Evolutionary conservation across 2,888 invertebrate genomes (phyloP).

Genomic region (Cinara cedri): DNA sequence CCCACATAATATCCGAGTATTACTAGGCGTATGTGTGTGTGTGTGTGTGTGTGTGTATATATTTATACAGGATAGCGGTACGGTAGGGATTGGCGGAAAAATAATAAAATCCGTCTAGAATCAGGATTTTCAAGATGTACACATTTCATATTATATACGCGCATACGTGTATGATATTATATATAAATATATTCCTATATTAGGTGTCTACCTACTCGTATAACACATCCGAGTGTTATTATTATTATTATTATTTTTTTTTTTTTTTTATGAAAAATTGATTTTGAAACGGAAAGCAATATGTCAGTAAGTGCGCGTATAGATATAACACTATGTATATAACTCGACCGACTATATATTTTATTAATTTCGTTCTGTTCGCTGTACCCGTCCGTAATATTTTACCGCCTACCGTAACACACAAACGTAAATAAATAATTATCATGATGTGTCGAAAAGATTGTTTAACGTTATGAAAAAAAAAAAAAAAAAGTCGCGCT

Average conservation of each 20-base stretch:
- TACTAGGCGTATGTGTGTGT: too few relatives aligned
- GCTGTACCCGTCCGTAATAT: background rate
- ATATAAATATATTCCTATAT: slow-evolving; percentile 1
- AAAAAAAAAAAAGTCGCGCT: too few relatives aligned
- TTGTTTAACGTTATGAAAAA: background rate
- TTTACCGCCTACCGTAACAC: background rate
- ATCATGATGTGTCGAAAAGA: background rate
- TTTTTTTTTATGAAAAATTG: slow-evolving; percentile 44
- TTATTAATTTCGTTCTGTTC: slow-evolving; percentile 36
- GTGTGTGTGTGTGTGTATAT: too few relatives aligned
- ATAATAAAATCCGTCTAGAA: slow-evolving; percentile 44
- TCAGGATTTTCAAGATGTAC: slow-evolving; percentile 35
- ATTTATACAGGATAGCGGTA: too few relatives aligned
- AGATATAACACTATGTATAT: slow-evolving; percentile 16
- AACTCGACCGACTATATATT: slow-evolving; percentile 27
- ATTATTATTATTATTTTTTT: slow-evolving; percentile 2
- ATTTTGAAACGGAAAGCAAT: slow-evolving; percentile 45
- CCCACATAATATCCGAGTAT: background rate
- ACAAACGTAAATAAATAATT: background rate
- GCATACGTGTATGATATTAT: background rate
- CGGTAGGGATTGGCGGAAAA: slow-evolving; percentile 36
- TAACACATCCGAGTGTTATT: slow-evolving; percentile 15
- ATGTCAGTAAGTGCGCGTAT: slow-evolving; percentile 8
- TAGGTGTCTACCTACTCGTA: too few relatives aligned
- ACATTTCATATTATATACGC: slow-evolving; percentile 15